A percentile compares a stretch with the other conserved stretches of the same genome.
These are phyloP conservation scores for Rhodeus uyekii DNA, from an alignment of 2,797 vertebrate species.

Conservation along the genomic window DNA sequence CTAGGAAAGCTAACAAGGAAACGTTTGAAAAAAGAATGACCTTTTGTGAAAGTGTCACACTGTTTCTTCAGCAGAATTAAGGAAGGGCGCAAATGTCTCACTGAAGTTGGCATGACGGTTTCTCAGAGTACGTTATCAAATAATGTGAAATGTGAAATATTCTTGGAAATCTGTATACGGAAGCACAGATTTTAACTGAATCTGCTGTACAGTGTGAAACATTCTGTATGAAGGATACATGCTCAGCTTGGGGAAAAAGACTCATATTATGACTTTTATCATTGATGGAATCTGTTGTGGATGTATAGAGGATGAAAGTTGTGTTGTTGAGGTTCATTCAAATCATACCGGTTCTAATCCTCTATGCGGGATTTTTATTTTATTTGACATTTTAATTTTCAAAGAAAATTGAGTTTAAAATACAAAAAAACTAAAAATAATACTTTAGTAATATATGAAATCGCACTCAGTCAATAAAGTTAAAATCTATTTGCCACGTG, in stretches of 20 bases:
- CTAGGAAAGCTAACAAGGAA: slow-evolving; percentile 22
- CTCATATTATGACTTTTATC: background rate
- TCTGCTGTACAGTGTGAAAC: background rate
- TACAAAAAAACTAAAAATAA: too few relatives aligned
- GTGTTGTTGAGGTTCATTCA: background rate
- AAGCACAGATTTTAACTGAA: too few relatives aligned
- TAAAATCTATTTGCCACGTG: too few relatives aligned
- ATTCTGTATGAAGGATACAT: background rate
- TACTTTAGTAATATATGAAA: too few relatives aligned
- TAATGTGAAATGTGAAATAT: background rate
- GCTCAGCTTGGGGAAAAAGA: background rate
- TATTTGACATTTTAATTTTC: too few relatives aligned
- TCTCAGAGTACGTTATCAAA: background rate
- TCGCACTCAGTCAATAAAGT: too few relatives aligned
- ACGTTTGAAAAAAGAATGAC: background rate
- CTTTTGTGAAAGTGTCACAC: background rate
- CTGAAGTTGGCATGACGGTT: background rate
- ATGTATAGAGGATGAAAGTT: background rate
- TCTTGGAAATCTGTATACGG: background rate
- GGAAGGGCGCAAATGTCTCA: background rate
- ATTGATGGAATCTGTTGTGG: background rate
- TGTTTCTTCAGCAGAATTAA: background rate
- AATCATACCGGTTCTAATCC: background rate
- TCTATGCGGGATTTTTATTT: too few relatives aligned
- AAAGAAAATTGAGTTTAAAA: too few relatives aligned